Evolutionary conservation across 2,888 invertebrate genomes (phyloP), one percentile per base, ranked within the genome.

Genomic region (Orgyia antiqua): DNA sequence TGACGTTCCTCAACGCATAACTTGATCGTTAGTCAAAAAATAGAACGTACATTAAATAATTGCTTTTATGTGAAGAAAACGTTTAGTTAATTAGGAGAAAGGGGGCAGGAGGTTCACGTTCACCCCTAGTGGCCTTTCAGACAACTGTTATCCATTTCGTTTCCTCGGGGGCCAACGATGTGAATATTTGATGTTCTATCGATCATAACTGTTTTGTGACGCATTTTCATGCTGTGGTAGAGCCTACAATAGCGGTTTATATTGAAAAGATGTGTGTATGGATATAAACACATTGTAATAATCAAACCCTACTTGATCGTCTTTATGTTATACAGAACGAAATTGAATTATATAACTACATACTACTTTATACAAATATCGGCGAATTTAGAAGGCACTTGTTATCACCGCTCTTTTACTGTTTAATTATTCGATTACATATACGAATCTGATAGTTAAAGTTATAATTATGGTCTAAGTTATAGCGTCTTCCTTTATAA

Each of bases 171-270:
- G 71, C 59, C 67, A 70, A 58, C 58, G 56, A 51, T 58, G 60
- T 83, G 71, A 84, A 84, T 84, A 83, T 83, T 84, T 84, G 71
- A 84, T 84, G 78, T 64, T 50, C 69, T 79, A 84, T 84, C 82
- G 83, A 84, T 83, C 76, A 84, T 83, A 77, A 79, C 69, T 79
- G 75, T 75, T 78, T 77, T 71, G 70, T 61, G 57, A 60, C 55
- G 58, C 46, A 54, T 47, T 42, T 42, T 41, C 42, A 53, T 39
- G 47, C 46, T 36, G 24, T 44, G 41, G 42, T 31, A 39, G 36
- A 31, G 36, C 31, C 29, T 23, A 20, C 31, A 32, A 19, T 26
- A 23, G 37, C n/a, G 1, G 3, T 2, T 20, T 20, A 20, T 20
- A n/a, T 8, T 4, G 20, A 9, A n/a, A n/a, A 8, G n/a, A n/a